Conservation (phyloP, 1,140 invertebrate genomes). For the Venustaconcha ellipsiformis region DNA sequence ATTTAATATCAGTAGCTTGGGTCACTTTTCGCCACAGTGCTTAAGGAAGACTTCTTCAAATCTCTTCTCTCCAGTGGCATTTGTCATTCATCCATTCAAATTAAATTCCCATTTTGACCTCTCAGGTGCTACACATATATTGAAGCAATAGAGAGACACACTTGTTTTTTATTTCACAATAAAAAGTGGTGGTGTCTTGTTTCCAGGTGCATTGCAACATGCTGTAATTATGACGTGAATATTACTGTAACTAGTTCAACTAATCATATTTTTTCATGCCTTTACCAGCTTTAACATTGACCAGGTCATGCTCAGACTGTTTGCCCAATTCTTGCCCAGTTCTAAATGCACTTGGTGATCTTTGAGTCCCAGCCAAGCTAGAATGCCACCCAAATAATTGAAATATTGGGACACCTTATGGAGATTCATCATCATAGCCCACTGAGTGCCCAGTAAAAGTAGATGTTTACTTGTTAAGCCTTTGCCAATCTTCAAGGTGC, state of each 20-base stretch:
- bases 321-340: constrained; percentile 16
- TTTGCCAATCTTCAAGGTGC: no score
- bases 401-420: no score
- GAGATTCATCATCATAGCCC: no score
- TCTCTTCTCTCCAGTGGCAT: constrained; percentile 23
- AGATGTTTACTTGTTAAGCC: no score
- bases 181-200: constrained; percentile 33
- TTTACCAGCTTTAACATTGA: constrained; percentile 13
- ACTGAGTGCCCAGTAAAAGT: no score
- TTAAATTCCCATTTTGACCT: constrained; percentile 25
- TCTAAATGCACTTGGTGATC: no score
- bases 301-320: constrained; percentile 15
- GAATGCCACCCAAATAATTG: no score
- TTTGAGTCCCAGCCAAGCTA: no score
- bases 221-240: constrained; percentile 29
- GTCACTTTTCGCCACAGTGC: constrained; percentile 24
- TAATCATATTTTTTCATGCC: constrained; percentile 15
- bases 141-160: constrained; percentile 22
- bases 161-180: constrained; percentile 35
- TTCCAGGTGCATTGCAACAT: constrained; percentile 31
- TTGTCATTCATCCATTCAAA: constrained; percentile 35
- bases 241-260: neutral
- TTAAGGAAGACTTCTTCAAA: constrained; percentile 37
- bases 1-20: constrained; percentile 33
- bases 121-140: constrained; percentile 9